phyloP scores from a whole-genome alignment of 1,140 invertebrate species.

The Zaprionus vittiger region DNA sequence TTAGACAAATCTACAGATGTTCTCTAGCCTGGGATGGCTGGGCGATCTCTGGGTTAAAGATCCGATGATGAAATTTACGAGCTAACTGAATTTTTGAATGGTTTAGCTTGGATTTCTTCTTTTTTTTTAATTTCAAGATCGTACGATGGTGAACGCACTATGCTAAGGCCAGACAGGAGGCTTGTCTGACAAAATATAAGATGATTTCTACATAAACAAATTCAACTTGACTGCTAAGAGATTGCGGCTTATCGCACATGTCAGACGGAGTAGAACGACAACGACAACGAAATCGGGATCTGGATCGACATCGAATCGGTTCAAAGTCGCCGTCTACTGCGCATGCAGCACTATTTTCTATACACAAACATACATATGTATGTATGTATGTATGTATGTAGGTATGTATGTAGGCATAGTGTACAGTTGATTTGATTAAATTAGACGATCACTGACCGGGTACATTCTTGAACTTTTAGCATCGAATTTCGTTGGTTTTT shows the following conservation, averaged over 20 bases:
- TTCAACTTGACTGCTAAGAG: background rate
- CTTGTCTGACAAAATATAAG: constrained; percentile 10
- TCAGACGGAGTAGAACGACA: constrained; percentile 21
- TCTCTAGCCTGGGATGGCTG: background rate
- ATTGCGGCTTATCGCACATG: constrained; percentile 28
- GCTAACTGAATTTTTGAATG: background rate
- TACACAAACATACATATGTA: background rate
- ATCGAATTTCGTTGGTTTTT: background rate
- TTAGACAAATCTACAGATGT: constrained; percentile 4
- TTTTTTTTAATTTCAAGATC: background rate
- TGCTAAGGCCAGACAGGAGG: constrained; percentile 30
- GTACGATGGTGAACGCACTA: constrained; percentile 1
- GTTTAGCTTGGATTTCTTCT: background rate
- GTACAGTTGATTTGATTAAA: constrained; percentile 37
- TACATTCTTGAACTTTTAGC: constrained; percentile 52
- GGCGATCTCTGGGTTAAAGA: background rate
- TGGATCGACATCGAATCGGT: constrained; percentile 26
- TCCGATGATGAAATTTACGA: background rate
- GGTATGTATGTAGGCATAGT: constrained; percentile 14
- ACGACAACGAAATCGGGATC: background rate
- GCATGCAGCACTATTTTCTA: constrained; percentile 22
- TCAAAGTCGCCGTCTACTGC: constrained; percentile 43
- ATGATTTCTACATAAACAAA: constrained; percentile 7
- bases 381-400: constrained; percentile 8
- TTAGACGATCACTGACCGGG: constrained; percentile 44